Conservation (phyloP, 2,888 invertebrate species). For the Stenurella melanura region DNA sequence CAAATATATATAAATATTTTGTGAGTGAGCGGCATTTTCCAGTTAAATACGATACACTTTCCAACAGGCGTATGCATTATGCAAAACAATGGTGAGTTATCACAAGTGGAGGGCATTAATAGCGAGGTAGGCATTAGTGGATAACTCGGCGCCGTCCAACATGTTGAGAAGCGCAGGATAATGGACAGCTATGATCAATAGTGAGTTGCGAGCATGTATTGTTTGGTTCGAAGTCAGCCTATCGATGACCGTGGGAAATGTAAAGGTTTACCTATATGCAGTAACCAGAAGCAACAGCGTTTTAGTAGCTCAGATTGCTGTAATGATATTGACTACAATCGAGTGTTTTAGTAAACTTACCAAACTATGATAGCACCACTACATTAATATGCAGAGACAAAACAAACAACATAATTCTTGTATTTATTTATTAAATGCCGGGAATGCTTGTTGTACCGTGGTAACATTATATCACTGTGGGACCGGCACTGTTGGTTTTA, state of each 20-base stretch:
- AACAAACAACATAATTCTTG: conserved; percentile 44
- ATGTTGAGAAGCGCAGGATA: conserved; percentile 67
- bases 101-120: conserved; percentile 57
- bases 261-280: conserved; percentile 63
- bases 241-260: conserved; percentile 70
- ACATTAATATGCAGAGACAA: conserved; percentile 46
- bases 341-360: conserved; percentile 56
- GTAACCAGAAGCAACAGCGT: conserved; percentile 45
- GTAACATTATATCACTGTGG: conserved; percentile 7
- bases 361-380: conserved; percentile 49
- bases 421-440: conserved; percentile 18
- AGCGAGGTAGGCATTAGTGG: conserved; percentile 56
- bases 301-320: conserved; percentile 54
- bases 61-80: conserved; percentile 49
- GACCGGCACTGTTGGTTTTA: not conserved
- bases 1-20: conserved; percentile 30
- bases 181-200: conserved; percentile 70
- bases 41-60: conserved; percentile 43
- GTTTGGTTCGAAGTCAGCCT: conserved; percentile 64
- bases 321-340: conserved; percentile 60
- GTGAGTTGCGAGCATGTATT: conserved; percentile 70
- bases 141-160: conserved; percentile 61
- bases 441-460: not conserved
- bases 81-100: conserved; percentile 63
- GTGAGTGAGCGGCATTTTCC: conserved; percentile 32